Evolutionary conservation across 1,140 invertebrate genomes (phyloP).

Genomic region (Heliconius eleuchia): DNA sequence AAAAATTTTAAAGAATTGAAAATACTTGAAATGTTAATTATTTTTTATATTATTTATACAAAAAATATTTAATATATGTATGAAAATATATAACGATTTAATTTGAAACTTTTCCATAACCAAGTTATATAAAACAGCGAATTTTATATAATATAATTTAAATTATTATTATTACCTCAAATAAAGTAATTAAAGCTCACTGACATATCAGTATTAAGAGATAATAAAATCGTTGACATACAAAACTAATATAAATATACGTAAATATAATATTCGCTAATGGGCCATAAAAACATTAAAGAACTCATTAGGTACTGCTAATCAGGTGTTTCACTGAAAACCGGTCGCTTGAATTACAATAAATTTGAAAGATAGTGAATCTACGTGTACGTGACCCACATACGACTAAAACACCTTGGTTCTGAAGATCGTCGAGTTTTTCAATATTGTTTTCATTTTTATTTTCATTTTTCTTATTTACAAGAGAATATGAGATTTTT

Average conservation of each 20-base stretch:
- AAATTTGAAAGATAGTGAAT: conserved; percentile 25
- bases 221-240: background rate
- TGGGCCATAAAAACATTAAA: conserved; percentile 18
- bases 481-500: background rate
- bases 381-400: conserved; percentile 20
- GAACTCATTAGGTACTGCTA: conserved; percentile 25
- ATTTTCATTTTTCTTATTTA: background rate
- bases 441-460: conserved; percentile 17
- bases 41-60: too few species aligned
- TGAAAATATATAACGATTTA: background rate
- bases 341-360: conserved; percentile 21
- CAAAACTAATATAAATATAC: conserved; percentile 1
- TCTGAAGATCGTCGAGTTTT: conserved; percentile 8
- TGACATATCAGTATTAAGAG: background rate
- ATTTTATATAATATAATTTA: background rate
- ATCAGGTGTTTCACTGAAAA: conserved; percentile 23
- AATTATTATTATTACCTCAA: background rate
- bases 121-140: background rate
- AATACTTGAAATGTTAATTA: too few species aligned
- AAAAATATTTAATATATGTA: too few species aligned
- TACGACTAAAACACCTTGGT: conserved; percentile 13
- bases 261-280: conserved; percentile 8
- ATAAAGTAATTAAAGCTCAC: background rate
- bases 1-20: background rate
- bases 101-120: background rate